Base-by-base conservation (phyloP, 2,797 vertebrate genomes). In the Malurus leucopterus region DNA sequence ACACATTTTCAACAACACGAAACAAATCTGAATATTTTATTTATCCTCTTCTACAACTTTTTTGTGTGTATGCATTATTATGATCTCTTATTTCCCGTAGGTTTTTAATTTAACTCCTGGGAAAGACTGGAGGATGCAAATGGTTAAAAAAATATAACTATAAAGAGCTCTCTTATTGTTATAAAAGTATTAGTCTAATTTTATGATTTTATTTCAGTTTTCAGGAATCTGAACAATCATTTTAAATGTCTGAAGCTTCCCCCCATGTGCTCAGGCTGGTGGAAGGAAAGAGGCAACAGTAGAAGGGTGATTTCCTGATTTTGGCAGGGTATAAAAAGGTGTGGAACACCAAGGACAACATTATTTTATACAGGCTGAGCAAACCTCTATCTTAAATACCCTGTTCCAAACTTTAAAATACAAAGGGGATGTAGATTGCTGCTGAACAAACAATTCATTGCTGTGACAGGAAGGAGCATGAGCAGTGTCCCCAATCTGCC, bases 261-360 rank as follows among this genome's bases (percentile, higher is more conserved):
- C 18, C 1, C 23, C 0, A 0, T 3, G 0, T 44, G 32, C 73
- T 61, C 1, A 0, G 34, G 55, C n/a, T 44, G n/a, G 22, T 17
- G 22, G 51, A 24, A 91, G 40, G 22, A 58, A 49, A 70, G 38
- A 36, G 27, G 22, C 43, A 55, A 18, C 10, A 63, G 40, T 0
- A 3, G 27, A 59, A 17, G 8, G 24, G 15, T 11, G 20, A 30
- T 32, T 53, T 84, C 16, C 22, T 41, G 15, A 5, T 14, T 54
- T 63, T 46, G 36, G 2, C 29, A 12, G 13, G 36, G 16, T 5
- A 16, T 26, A 11, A 59, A 58, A 63, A 12, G 4, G 4, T 43
- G 32, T 40, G 38, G 22, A 75, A 13, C 30, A 58, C 34, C 47
- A 72, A 72, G n/a, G 26, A 6, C 49, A 75, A 2, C 10, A 3